Base-by-base conservation (phyloP, 2,888 invertebrate genomes). In the Temnothorax unifasciatus region DNA sequence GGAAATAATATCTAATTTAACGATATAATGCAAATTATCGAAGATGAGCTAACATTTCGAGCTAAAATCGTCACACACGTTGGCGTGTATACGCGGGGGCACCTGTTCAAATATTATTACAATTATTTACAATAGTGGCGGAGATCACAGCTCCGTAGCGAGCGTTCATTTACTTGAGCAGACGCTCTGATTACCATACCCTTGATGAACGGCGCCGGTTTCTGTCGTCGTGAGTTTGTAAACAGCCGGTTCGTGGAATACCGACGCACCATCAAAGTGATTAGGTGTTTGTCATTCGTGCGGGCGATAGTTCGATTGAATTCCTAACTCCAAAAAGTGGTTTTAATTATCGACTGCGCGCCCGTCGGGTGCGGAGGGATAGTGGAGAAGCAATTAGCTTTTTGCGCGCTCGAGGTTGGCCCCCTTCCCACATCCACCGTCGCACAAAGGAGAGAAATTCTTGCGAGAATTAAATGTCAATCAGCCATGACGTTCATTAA, bases 401-500 rank as follows among this genome's bases (percentile, higher is more conserved):
- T 93, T 93, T 93, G 91, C 89, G 84, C 86, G 61, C 82, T 50
- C 87, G 82, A 73, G 68, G 75, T 79, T 63, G 73, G 73, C 69
- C 76, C 77, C 82, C 75, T 54, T 85, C 68, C 81, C 66, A 69
- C 79, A 79, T 71, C 59, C 71, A 69, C 76, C 52, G 73, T 82
- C 63, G 77, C 82, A 91, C 90, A 91, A 91, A 93, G 92, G 90
- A 87, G 86, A 85, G 86, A 87, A 92, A 93, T 92, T 92, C 92
- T 93, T 91, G 90, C 88, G 89, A 91, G 91, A 93, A 93, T 93
- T 93, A 92, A 93, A 93, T 92, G 93, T 91, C 93, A 92, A 93
- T 94, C 92, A 93, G 89, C 86, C 91, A 90, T 91, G 90, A 91
- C 90, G 90, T 92, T 92, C 92, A 92, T 92, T 91, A 92, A 92